Evolutionary conservation across 2,113 vertebrate species (phyloP).

Genomic region (Embiotoca jacksoni): DNA sequence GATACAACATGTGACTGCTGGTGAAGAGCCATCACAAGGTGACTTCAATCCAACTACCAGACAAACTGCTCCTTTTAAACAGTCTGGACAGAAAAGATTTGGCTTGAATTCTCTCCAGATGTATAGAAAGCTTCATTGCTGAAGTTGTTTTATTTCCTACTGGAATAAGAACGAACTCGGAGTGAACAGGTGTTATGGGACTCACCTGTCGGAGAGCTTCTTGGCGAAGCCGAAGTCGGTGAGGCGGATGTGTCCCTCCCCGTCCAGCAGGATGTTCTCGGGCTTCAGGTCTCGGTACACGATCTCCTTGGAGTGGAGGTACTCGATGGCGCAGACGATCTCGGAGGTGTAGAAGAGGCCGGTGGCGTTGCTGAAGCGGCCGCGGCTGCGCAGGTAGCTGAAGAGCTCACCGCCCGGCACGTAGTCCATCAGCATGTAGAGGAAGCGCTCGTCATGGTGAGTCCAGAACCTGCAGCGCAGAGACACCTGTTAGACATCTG

Average conservation of each 20-base stretch:
- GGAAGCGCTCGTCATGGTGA: constrained; percentile 90
- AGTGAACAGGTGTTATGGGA: too few species aligned
- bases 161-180: too few species aligned
- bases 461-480: constrained; percentile 90
- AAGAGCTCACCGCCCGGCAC: constrained; percentile 95
- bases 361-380: constrained; percentile 89
- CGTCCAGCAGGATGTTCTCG: constrained; percentile 95
- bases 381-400: constrained; percentile 92
- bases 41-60: too few species aligned
- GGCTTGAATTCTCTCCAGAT: too few species aligned
- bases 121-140: too few species aligned
- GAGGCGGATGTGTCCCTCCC: constrained; percentile 94
- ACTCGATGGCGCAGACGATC: constrained; percentile 95
- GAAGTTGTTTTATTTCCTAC: too few species aligned
- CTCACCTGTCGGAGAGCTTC: constrained; percentile 93
- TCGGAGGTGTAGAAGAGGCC: constrained; percentile 92
- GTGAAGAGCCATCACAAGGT: too few species aligned
- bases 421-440: constrained; percentile 97
- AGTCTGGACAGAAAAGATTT: too few species aligned
- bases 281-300: constrained; percentile 97
- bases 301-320: constrained; percentile 92
- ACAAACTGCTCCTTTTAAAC: too few species aligned
- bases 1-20: too few species aligned
- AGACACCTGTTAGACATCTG: not conserved
- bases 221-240: constrained; percentile 98